Percentiles rank a stretch among this genome's conserved stretches.
phyloP scores from a whole-genome alignment of 2,797 vertebrate species.

The Hypotaenidia philippensis region DNA sequence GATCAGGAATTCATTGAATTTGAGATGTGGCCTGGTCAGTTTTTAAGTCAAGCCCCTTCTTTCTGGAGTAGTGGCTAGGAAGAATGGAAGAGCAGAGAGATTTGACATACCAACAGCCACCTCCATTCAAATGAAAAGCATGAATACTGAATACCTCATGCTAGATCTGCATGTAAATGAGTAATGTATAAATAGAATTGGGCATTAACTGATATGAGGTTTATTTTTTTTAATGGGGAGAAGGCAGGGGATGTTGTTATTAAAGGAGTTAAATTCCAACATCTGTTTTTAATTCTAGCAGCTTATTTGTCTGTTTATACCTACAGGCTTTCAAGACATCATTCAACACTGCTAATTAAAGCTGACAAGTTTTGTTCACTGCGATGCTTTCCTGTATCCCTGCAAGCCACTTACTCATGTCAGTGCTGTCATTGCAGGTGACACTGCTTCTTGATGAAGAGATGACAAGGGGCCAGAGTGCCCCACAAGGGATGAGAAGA shows the following conservation, averaged over 20 bases:
- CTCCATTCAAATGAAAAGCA: background rate
- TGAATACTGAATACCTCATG: slow-evolving; percentile 20
- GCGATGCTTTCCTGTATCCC: slow-evolving; percentile 1
- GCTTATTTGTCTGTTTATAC: slow-evolving; percentile 65
- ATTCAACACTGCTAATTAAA: slow-evolving; percentile 65
- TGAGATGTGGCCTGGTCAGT: background rate
- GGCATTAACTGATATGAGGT: slow-evolving; percentile 31
- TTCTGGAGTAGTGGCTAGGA: background rate
- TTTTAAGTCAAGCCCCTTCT: background rate
- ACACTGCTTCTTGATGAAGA: slow-evolving; percentile 39
- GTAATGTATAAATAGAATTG: slow-evolving; percentile 52
- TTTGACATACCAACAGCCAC: background rate
- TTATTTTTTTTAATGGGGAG: background rate
- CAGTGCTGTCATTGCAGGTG: slow-evolving; percentile 46
- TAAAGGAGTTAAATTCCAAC: slow-evolving; percentile 62
- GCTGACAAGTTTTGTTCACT: slow-evolving; percentile 64
- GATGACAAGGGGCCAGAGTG: slow-evolving; percentile 18
- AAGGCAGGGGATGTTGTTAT: slow-evolving; percentile 9
- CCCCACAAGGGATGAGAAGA: background rate
- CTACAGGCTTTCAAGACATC: slow-evolving; percentile 65
- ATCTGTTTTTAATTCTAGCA: slow-evolving; percentile 67
- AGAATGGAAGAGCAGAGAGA: background rate
- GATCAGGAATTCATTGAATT: background rate
- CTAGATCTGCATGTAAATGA: slow-evolving; percentile 52
- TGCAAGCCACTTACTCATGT: slow-evolving; percentile 58